A percentile compares a stretch with the other conserved stretches of the same genome.
Conservation (phyloP, 2,113 vertebrate species). For the Accipiter cooperii region DNA sequence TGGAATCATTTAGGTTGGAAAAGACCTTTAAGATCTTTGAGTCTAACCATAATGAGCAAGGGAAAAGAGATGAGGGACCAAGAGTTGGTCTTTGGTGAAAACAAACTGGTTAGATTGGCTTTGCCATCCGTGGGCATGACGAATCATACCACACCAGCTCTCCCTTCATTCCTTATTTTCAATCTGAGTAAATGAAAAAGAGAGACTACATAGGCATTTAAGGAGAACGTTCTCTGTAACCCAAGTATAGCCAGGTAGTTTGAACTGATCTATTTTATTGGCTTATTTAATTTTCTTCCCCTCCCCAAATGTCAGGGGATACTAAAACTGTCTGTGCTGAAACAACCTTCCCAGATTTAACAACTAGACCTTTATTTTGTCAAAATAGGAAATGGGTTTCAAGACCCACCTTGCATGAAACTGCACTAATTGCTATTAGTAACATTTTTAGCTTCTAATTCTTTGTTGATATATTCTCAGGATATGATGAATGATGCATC, state of each 20-base stretch:
- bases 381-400: not conserved
- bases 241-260: not conserved
- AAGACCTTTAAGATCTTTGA: not conserved
- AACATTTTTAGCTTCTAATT: not conserved
- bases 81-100: not conserved
- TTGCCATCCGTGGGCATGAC: not conserved
- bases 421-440: not conserved
- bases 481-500: not conserved
- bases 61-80: not conserved
- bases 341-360: not conserved
- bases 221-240: not conserved
- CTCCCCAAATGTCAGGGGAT: not conserved
- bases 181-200: not conserved
- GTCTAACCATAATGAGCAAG: not conserved
- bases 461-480: not conserved
- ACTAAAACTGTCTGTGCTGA: not conserved
- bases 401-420: not conserved
- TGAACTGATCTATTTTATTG: not conserved
- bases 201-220: accelerated
- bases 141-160: accelerated
- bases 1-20: not conserved
- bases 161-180: not conserved
- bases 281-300: accelerated
- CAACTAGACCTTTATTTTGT: not conserved
- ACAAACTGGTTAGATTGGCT: not conserved